phyloP scores from a whole-genome alignment of 2,888 invertebrate genomes.

The Adineta ricciae region DNA sequence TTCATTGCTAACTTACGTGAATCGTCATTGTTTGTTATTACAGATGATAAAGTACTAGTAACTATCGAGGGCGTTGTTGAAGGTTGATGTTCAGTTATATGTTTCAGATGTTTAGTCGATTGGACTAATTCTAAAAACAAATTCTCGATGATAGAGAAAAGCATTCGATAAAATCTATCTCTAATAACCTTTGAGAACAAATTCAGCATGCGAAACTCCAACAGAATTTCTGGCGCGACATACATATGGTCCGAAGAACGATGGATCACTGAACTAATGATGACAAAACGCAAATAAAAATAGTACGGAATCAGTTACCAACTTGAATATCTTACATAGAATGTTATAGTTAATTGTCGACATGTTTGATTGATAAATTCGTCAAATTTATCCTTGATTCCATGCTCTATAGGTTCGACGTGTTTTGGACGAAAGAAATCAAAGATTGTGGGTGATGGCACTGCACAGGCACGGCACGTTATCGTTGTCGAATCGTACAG shows the following conservation, averaged over 20 bases:
- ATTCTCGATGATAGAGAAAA: not conserved
- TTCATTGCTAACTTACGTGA: not conserved
- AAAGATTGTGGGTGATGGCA: not conserved
- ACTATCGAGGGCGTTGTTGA: not conserved
- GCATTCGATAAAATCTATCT: not conserved
- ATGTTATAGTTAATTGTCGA: not conserved
- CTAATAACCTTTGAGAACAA: not conserved
- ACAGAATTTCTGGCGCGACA: not conserved
- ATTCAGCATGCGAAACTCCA: not conserved
- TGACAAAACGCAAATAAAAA: not conserved
- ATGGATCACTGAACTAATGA: not conserved
- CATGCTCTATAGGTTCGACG: not conserved
- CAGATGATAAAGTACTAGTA: not conserved
- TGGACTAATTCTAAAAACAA: not conserved
- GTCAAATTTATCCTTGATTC: not conserved
- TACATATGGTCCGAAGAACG: slow-evolving; percentile 2
- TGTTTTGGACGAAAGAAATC: not conserved
- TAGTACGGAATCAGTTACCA: too few relatives aligned
- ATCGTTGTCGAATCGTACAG: not conserved
- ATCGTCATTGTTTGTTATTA: not conserved
- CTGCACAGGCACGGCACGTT: not conserved
- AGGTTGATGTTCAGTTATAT: not conserved
- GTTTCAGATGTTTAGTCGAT: not conserved
- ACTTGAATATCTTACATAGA: not conserved
- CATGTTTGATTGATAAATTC: not conserved